Conservation (phyloP, 2,113 vertebrate genomes). For the Ardeotis arabs region DNA sequence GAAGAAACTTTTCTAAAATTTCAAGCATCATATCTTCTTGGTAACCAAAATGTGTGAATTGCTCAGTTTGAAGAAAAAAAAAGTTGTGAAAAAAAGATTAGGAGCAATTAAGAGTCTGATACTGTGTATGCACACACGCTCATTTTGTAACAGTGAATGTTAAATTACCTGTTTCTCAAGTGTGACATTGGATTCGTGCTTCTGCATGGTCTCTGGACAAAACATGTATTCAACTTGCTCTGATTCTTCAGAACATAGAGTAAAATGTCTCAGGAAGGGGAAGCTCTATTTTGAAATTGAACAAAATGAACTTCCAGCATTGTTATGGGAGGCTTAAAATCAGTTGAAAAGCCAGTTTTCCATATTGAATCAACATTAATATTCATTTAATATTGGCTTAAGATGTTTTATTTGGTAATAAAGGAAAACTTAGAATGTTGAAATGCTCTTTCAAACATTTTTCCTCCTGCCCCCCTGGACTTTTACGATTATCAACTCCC, state of each 20-base stretch:
- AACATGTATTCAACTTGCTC: not conserved
- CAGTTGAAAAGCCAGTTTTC: not conserved
- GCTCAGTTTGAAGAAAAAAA: not conserved
- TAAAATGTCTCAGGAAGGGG: not conserved
- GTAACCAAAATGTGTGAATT: not conserved
- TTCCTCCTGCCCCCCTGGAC: accelerated
- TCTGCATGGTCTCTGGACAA: not conserved
- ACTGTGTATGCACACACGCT: not conserved
- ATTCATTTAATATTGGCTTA: not conserved
- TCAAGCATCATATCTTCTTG: not conserved
- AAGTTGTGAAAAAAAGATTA: not conserved
- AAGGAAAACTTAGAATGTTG: not conserved
- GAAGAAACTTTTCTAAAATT: not conserved
- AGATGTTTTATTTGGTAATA: not conserved
- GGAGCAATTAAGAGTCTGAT: not conserved
- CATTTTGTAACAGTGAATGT: not conserved
- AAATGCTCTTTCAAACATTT: not conserved
- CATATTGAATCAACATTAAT: not conserved
- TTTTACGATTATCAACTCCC: not conserved
- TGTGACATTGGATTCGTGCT: not conserved
- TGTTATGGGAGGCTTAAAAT: not conserved
- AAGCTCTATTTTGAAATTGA: not conserved
- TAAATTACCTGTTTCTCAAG: not conserved
- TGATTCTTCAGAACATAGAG: not conserved
- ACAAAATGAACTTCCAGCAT: not conserved